Percentiles rank a stretch among this genome's conserved stretches.
These are phyloP conservation scores for Parazoanthus atlanticus DNA, from an alignment of 92 coral and sea anemone species.

Conservation along the genomic window DNA sequence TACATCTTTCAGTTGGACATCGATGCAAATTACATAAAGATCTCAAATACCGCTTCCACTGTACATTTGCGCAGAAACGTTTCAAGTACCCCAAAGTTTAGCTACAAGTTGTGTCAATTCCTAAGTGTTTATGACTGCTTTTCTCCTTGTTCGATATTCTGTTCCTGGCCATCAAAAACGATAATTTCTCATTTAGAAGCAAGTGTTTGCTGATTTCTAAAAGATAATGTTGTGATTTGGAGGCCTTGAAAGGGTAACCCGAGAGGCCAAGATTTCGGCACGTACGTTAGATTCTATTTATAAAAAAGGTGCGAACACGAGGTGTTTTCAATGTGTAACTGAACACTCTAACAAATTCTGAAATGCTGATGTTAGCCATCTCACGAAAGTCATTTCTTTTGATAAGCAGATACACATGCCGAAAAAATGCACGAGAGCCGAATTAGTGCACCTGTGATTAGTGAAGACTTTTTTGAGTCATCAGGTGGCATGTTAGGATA, in stretches of 20 bases:
- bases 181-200: not conserved
- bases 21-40: not conserved
- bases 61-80: not conserved
- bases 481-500: constrained; percentile 85
- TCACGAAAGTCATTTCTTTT: constrained; percentile 4
- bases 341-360: not conserved
- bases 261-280: not conserved
- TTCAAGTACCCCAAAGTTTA: not conserved
- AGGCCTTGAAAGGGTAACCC: constrained; percentile 28
- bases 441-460: constrained; percentile 16
- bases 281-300: constrained; percentile 5
- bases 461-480: not conserved
- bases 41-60: not conserved
- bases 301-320: constrained; percentile 37
- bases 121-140: not conserved
- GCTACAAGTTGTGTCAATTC: not conserved
- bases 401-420: constrained; percentile 2
- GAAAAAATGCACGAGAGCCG: not conserved
- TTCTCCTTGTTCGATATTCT: not conserved
- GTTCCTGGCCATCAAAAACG: constrained; percentile 2
- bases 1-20: not conserved
- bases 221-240: constrained; percentile 26
- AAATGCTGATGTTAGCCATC: not conserved
- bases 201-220: constrained; percentile 20
- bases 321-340: constrained; percentile 23